phyloP scores from a whole-genome alignment of 2,113 vertebrate genomes.

The Actinemys pallida region DNA sequence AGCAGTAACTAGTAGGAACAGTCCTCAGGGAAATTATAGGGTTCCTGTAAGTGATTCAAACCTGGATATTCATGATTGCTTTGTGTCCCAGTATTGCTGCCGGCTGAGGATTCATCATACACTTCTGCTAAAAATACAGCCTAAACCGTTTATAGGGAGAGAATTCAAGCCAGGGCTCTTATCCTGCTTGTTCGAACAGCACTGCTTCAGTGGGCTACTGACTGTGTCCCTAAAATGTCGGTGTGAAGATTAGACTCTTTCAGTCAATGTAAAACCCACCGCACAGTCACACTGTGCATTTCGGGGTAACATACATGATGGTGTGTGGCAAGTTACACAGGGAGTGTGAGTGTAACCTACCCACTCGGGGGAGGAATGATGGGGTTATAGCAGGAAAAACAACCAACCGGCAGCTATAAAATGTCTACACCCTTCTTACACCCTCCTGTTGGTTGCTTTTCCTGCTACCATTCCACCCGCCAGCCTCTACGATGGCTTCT shows the following conservation, averaged over 20 bases:
- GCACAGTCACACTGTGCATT: background rate
- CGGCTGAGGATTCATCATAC: background rate
- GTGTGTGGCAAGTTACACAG: background rate
- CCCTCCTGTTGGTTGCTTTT: background rate
- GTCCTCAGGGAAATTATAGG: conserved; percentile 4
- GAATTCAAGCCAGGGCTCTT: fast-evolving
- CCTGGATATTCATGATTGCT: background rate
- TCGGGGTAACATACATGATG: background rate
- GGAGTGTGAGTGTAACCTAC: background rate
- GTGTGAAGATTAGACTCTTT: background rate
- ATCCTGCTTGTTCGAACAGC: fast-evolving
- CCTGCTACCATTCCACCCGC: too few species aligned
- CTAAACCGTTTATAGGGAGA: fast-evolving
- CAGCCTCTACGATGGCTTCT: background rate
- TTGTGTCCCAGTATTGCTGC: background rate
- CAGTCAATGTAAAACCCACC: background rate
- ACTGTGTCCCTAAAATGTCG: background rate
- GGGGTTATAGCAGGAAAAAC: background rate
- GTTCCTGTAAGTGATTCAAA: conserved; percentile 17
- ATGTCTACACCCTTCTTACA: background rate
- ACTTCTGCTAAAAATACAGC: background rate
- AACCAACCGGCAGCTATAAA: background rate
- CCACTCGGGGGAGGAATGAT: too few species aligned
- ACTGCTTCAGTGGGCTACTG: background rate
- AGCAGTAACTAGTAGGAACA: background rate